These are phyloP conservation scores for Anagyrus pseudococci DNA, from an alignment of 2,888 invertebrate genomes.

Conservation along the genomic window DNA sequence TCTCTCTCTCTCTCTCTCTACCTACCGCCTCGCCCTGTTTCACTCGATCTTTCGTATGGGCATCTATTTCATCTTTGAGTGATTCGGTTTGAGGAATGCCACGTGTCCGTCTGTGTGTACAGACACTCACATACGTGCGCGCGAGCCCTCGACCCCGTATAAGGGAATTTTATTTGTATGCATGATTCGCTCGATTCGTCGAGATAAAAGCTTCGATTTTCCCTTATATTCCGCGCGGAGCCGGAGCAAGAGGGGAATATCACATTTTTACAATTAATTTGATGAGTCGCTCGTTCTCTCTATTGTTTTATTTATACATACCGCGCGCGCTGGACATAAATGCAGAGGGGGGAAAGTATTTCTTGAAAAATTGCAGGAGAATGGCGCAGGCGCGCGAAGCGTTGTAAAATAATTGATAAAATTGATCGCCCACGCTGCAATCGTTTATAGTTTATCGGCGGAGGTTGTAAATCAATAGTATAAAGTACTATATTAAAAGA, in stretches of 20 bases:
- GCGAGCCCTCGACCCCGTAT: too few species aligned
- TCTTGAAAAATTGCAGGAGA: too few species aligned
- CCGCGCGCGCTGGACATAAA: too few species aligned
- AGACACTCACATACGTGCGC: neutral
- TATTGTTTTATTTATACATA: too few species aligned
- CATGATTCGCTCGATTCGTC: neutral
- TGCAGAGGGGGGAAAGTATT: too few species aligned
- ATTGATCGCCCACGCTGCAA: neutral
- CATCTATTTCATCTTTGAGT: neutral
- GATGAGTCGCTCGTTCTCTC: too few species aligned
- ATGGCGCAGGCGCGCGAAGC: too few species aligned
- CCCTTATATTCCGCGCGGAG: neutral
- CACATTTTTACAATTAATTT: neutral
- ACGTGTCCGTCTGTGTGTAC: neutral
- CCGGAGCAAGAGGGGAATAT: neutral
- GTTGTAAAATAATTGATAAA: neutral
- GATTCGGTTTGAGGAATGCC: neutral
- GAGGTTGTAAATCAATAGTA: neutral
- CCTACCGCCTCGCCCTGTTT: too few species aligned
- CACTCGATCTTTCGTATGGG: neutral
- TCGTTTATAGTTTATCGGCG: too few species aligned
- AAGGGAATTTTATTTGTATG: constrained; percentile 17
- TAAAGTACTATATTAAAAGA: neutral
- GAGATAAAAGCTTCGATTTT: neutral
- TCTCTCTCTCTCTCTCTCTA: neutral